These are phyloP conservation scores for Rhyacophila evoluta DNA, from an alignment of 2,888 invertebrate genomes.

Conservation along the genomic window DNA sequence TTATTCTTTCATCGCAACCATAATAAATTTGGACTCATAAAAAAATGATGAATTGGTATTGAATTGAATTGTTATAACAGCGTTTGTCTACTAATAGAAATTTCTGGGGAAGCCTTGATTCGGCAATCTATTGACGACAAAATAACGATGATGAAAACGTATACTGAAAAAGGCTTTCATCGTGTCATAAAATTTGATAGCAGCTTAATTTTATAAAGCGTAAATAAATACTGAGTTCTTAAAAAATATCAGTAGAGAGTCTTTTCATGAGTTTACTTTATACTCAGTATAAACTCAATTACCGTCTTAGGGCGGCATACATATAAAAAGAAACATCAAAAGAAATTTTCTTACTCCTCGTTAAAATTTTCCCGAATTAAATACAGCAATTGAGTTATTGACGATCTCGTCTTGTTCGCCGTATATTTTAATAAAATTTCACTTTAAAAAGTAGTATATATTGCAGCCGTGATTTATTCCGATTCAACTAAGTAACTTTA, in stretches of 20 bases:
- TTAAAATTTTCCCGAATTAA: background rate
- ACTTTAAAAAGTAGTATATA: no score
- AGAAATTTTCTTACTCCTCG: slow-evolving; percentile 14
- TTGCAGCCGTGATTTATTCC: no score
- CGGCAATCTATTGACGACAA: no score
- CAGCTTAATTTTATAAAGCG: slow-evolving; percentile 12
- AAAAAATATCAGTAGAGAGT: background rate
- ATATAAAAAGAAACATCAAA: slow-evolving; percentile 22
- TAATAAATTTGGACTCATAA: no score
- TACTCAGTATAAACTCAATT: slow-evolving; percentile 14
- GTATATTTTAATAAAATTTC: background rate
- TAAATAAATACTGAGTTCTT: background rate
- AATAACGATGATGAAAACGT: no score
- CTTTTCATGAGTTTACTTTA: background rate
- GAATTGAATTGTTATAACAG: no score
- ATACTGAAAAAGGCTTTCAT: no score
- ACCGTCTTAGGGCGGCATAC: background rate
- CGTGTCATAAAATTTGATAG: background rate
- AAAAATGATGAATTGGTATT: no score
- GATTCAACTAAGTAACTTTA: no score
- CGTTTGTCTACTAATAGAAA: no score
- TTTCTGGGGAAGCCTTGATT: no score
- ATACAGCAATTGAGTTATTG: slow-evolving; percentile 24
- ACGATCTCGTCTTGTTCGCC: background rate
- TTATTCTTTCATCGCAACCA: no score